A percentile compares a stretch with the other conserved stretches of the same genome.
Conservation (phyloP, 2,113 vertebrate genomes). For the Smithornis capensis region DNA sequence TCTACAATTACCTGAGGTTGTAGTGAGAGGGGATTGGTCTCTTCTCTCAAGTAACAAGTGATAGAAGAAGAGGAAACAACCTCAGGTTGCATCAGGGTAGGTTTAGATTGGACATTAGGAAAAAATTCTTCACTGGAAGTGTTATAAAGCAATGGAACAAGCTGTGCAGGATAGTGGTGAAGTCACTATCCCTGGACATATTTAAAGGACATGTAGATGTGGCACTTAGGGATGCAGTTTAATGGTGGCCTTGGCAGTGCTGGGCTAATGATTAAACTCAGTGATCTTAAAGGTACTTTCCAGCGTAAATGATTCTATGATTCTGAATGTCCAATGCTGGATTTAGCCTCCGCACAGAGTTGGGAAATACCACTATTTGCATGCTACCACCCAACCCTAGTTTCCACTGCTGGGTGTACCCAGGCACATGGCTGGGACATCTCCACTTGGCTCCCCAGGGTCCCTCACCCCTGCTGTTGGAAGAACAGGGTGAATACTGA, state of each 20-base stretch:
- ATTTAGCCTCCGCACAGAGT: neutral
- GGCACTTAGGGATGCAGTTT: neutral
- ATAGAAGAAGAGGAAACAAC: neutral
- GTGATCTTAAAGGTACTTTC: neutral
- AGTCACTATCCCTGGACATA: neutral
- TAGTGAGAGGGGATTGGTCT: neutral
- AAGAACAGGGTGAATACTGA: neutral
- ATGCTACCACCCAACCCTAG: neutral
- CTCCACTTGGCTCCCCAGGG: neutral
- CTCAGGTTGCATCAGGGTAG: neutral
- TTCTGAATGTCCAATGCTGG: neutral
- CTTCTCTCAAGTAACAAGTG: neutral
- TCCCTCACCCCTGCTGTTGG: neutral
- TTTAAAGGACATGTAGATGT: neutral
- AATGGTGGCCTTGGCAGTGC: neutral
- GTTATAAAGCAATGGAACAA: neutral
- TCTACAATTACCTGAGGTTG: neutral
- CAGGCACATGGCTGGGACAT: fast-evolving
- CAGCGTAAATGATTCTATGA: neutral
- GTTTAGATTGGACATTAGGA: neutral
- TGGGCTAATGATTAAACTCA: neutral
- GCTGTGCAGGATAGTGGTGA: neutral
- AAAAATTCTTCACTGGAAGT: neutral
- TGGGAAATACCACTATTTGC: neutral
- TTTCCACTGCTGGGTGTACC: neutral